These are phyloP conservation scores for Campodea augens DNA, from an alignment of 1,140 invertebrate species.

Conservation along the genomic window DNA sequence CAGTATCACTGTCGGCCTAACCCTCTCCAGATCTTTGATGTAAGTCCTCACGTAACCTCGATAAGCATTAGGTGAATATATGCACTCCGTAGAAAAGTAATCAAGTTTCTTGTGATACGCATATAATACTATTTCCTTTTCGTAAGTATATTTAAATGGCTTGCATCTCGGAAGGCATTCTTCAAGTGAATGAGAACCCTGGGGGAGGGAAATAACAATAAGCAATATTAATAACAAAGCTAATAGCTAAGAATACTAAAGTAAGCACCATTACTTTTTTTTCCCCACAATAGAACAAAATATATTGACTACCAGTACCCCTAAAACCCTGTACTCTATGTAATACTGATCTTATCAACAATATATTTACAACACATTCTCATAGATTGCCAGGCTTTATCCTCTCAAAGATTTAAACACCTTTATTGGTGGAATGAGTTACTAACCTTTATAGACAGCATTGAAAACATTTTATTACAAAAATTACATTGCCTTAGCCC, in stretches of 20 bases:
- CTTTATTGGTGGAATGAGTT: too few relatives aligned
- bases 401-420: too few relatives aligned
- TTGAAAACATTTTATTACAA: too few relatives aligned
- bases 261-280: background rate
- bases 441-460: too few relatives aligned
- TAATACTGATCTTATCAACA: too few relatives aligned
- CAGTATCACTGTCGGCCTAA: constrained; percentile 82
- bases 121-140: constrained; percentile 99
- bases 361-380: too few relatives aligned
- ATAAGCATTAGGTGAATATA: constrained; percentile 97
- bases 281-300: constrained; percentile 1
- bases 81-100: constrained; percentile 98
- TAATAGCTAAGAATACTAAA: background rate
- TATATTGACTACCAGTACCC: too few relatives aligned
- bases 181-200: constrained; percentile 53
- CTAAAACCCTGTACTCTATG: too few relatives aligned
- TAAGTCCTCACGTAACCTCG: constrained; percentile 79
- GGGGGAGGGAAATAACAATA: constrained; percentile 5
- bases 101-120: constrained; percentile 92
- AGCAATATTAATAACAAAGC: background rate
- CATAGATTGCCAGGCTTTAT: too few relatives aligned
- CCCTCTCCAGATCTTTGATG: constrained; percentile 90
- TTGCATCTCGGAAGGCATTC: constrained; percentile 83
- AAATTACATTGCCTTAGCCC: too few relatives aligned
- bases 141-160: constrained; percentile 96